Percentiles rank a stretch among this genome's conserved stretches.
Conservation (phyloP, 2,888 invertebrate species). For the Sesamia inferens region DNA sequence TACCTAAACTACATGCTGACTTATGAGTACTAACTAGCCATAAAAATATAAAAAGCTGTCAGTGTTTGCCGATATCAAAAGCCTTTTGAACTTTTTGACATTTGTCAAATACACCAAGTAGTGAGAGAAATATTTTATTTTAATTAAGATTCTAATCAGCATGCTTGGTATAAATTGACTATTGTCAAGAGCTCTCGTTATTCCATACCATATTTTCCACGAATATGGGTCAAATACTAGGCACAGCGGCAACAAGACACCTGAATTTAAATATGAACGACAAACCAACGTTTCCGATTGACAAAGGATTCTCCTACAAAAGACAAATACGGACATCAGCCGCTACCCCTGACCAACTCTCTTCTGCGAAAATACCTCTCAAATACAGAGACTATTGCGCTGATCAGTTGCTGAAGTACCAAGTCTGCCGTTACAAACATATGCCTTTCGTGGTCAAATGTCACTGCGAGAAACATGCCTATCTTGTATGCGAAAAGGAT, state of each 20-base stretch:
- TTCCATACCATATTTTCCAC: background rate
- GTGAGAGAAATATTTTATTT: background rate
- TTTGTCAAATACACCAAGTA: background rate
- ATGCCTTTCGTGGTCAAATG: slow-evolving; percentile 93
- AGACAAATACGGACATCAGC: slow-evolving; percentile 93
- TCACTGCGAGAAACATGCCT: slow-evolving; percentile 92
- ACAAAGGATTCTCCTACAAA: slow-evolving; percentile 92
- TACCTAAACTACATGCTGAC: background rate
- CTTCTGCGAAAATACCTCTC: slow-evolving; percentile 92
- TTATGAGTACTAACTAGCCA: background rate
- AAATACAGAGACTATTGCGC: slow-evolving; percentile 95
- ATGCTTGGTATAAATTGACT: slow-evolving; percentile 7
- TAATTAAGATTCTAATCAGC: slow-evolving; percentile 1
- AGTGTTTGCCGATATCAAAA: slow-evolving; percentile 10
- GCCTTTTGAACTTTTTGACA: slow-evolving; percentile 9
- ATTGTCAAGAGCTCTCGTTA: background rate
- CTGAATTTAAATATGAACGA: slow-evolving; percentile 76
- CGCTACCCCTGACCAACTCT: slow-evolving; percentile 93
- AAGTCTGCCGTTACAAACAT: slow-evolving; percentile 92
- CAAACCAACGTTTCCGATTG: slow-evolving; percentile 92
- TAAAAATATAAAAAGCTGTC: background rate
- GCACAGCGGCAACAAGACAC: slow-evolving; percentile 68
- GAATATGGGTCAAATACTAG: slow-evolving; percentile 78
- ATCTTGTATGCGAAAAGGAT: slow-evolving; percentile 93
- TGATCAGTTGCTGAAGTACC: slow-evolving; percentile 92